Conservation (phyloP, 2,797 vertebrate species). For the Cichlasoma orientale region DNA sequence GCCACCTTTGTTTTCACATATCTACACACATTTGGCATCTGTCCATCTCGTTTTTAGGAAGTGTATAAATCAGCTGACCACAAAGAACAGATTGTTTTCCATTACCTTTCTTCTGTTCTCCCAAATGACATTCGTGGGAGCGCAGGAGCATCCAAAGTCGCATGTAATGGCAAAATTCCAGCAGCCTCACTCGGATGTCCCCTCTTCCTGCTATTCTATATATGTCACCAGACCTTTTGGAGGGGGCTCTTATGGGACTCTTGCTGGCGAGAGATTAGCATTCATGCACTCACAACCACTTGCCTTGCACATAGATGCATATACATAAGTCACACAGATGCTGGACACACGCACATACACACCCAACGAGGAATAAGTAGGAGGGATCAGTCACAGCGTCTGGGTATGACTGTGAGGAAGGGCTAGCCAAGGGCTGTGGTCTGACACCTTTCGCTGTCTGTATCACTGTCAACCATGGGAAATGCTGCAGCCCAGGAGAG, state of each 20-base stretch:
- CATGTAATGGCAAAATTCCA: conserved; percentile 64
- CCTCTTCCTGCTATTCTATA: conserved; percentile 78
- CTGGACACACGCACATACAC: conserved; percentile 19
- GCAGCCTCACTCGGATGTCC: conserved; percentile 67
- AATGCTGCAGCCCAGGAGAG: conserved; percentile 65
- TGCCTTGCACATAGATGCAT: conserved; percentile 31
- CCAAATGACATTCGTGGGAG: conserved; percentile 40
- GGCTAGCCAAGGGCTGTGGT: conserved; percentile 38
- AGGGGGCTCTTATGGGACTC: conserved; percentile 60
- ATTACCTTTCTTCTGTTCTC: conserved; percentile 3
- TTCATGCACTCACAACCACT: conserved; percentile 56
- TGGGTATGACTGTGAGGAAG: conserved; percentile 23
- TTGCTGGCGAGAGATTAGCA: conserved; percentile 70
- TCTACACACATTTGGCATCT: conserved; percentile 1
- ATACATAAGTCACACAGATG: conserved; percentile 22
- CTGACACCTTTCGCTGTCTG: conserved; percentile 63
- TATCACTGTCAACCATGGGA: conserved; percentile 67
- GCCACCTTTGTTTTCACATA: neutral
- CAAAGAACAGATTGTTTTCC: conserved; percentile 42
- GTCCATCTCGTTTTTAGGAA: neutral
- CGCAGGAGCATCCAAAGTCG: conserved; percentile 42
- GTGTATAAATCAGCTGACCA: neutral
- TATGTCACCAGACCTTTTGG: conserved; percentile 71
- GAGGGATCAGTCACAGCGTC: conserved; percentile 46
- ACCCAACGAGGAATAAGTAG: conserved; percentile 51